Evolutionary conservation across 2,797 vertebrate species (phyloP).

Genomic region (Enteromius unitaeniatus): DNA sequence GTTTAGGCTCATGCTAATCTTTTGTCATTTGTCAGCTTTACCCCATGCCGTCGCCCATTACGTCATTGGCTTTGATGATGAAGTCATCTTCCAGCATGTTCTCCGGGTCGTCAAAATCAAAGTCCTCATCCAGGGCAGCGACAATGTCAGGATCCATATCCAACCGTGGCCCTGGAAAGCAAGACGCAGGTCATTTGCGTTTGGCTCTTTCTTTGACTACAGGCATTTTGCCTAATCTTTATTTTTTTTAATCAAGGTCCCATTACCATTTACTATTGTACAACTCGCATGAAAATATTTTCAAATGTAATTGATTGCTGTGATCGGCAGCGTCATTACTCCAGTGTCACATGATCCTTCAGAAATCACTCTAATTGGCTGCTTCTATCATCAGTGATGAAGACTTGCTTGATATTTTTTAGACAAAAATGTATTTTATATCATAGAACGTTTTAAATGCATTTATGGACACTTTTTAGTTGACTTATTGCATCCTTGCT

Average conservation of each 20-base stretch:
- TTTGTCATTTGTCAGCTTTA: slow-evolving; percentile 66
- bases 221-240: not conserved
- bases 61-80: slow-evolving; percentile 85
- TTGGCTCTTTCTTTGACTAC: not conserved
- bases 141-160: slow-evolving; percentile 98
- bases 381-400: not conserved
- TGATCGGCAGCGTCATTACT: not conserved
- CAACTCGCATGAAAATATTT: not conserved
- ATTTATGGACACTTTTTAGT: not conserved
- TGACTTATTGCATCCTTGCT: not conserved
- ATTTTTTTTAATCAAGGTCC: not conserved
- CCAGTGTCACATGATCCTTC: not conserved
- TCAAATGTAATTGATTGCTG: not conserved
- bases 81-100: slow-evolving; percentile 96
- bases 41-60: slow-evolving; percentile 48
- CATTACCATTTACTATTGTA: not conserved
- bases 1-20: not conserved
- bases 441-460: no score
- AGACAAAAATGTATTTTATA: not conserved
- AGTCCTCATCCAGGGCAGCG: slow-evolving; percentile 95
- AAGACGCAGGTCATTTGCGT: not conserved
- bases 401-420: not conserved
- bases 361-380: not conserved
- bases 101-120: slow-evolving; percentile 90
- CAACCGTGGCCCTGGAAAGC: slow-evolving; percentile 84